Base-by-base conservation (phyloP, 2,888 invertebrate genomes). In the Scrobipalpa costella region DNA sequence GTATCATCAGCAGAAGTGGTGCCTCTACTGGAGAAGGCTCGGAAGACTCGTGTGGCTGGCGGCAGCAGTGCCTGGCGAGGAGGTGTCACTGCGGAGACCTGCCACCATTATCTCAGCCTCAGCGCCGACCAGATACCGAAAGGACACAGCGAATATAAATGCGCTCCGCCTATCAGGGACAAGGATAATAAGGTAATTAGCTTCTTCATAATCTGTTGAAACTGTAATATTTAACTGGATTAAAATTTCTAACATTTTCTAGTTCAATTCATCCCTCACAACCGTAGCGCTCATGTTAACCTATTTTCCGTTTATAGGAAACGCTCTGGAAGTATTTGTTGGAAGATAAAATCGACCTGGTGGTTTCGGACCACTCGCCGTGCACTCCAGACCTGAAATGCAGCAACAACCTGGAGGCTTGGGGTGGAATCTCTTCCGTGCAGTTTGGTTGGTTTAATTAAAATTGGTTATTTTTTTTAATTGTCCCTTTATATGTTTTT, bases 401-500 rank as follows among this genome's bases (percentile, higher is more conserved):
- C 57, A 93, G 93, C 34, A 92, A 95, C 73, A 95, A 95, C 73
- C 75, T 95, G 65, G 92, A 93, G 69, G 95, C 95, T 34, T 95
- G 95, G 95, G 95, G 95, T 36, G 95, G 95, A 57, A 94, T 96
- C 66, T 94, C 95, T 0, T 95, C 95, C 0, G 83, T 95, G 27
- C 95, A 95, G 78, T 94, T 95, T 77, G 94, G 95, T 93, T 81
- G 66, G 74, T 71, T 59, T 44, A 9, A 15, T 47, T n/a, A n/a
- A n/a, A n/a, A n/a, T n/a, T n/a, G n/a, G n/a, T n/a, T n/a, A n/a
- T n/a, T n/a, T n/a, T n/a, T n/a, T n/a, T n/a, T n/a, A n/a, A n/a
- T n/a, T n/a, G n/a, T n/a, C n/a, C n/a, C n/a, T n/a, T n/a, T n/a
- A n/a, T n/a, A n/a, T n/a, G n/a, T n/a, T n/a, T n/a, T n/a, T n/a